Conservation (phyloP, 2,113 vertebrate genomes). For the Oryzias woworae region DNA sequence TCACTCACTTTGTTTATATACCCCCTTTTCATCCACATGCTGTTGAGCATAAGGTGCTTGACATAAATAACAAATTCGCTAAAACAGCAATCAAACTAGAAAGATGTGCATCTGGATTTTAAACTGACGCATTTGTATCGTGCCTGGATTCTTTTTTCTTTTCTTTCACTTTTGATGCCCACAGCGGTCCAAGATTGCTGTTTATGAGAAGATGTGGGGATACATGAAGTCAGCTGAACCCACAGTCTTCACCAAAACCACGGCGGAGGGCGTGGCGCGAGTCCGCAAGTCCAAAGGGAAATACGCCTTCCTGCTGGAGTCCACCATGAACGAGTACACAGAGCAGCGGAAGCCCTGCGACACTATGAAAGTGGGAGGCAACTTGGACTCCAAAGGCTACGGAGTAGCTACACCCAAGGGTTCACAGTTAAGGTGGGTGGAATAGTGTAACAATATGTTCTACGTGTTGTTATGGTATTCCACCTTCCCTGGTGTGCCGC, state of each 20-base stretch:
- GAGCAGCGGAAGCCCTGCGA: slow-evolving; percentile 98
- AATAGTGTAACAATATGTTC: slow-evolving; percentile 99
- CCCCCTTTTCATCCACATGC: too few relatives aligned
- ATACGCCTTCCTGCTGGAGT: slow-evolving; percentile 99
- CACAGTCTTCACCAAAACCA: slow-evolving; percentile 97
- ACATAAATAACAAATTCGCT: too few relatives aligned
- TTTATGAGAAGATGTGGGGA: slow-evolving; percentile 99
- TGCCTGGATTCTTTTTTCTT: neutral
- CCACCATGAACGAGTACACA: slow-evolving; percentile 99
- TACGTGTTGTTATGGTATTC: slow-evolving; percentile 99
- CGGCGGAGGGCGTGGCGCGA: slow-evolving; percentile 92
- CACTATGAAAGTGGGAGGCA: slow-evolving; percentile 99
- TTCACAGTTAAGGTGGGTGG: slow-evolving; percentile 99
- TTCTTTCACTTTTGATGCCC: neutral
- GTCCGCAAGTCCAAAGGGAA: slow-evolving; percentile 99
- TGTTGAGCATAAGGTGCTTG: too few relatives aligned
- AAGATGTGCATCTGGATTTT: too few relatives aligned
- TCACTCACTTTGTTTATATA: too few relatives aligned
- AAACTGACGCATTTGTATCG: neutral
- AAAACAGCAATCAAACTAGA: too few relatives aligned
- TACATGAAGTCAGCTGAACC: slow-evolving; percentile 99
- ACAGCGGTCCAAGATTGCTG: slow-evolving; percentile 98
- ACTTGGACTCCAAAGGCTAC: slow-evolving; percentile 99
- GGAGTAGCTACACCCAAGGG: slow-evolving; percentile 99
- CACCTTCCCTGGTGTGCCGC: slow-evolving; percentile 99